Evolutionary conservation across 2,797 vertebrate genomes (phyloP).

Genomic region (Schizopygopsis pylzovi): DNA sequence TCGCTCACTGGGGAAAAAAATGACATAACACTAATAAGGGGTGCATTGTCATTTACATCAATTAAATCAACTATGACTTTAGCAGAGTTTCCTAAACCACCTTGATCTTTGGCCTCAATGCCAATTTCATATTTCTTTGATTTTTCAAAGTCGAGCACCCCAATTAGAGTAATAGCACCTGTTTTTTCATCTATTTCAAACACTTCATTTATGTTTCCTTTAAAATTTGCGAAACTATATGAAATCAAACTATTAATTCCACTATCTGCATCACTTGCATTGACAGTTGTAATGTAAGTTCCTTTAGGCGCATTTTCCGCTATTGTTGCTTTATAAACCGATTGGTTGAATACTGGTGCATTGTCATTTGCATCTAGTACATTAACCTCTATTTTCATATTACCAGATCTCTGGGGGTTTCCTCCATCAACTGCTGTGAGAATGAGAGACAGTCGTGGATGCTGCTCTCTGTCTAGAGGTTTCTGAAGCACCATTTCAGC

Average conservation of each 20-base stretch:
- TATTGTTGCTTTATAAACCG: constrained; percentile 48
- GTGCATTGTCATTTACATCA: constrained; percentile 61
- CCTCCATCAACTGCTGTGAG: constrained; percentile 68
- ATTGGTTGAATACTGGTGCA: constrained; percentile 68
- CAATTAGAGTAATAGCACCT: not conserved
- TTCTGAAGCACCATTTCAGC: constrained; percentile 66
- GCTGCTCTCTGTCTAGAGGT: constrained; percentile 62
- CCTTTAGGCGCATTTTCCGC: constrained; percentile 56
- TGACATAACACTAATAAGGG: constrained; percentile 51
- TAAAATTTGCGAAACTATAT: constrained; percentile 48
- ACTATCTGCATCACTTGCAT: constrained; percentile 73
- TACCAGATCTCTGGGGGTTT: constrained; percentile 62
- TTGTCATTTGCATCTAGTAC: constrained; percentile 67
- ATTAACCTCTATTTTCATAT: constrained; percentile 60
- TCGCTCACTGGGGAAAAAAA: constrained; percentile 1
- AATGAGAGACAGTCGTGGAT: constrained; percentile 54
- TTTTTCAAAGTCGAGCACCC: too few species aligned
- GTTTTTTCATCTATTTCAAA: constrained; percentile 22
- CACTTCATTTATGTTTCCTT: constrained; percentile 43
- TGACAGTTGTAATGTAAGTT: constrained; percentile 55
- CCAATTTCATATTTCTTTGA: too few species aligned
- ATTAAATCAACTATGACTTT: constrained; percentile 58
- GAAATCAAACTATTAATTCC: constrained; percentile 59
- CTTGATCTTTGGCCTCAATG: not conserved
- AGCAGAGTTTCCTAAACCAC: constrained; percentile 45